Evolutionary conservation across 2,797 vertebrate species (phyloP), one percentile per base, ranked within the genome.

Genomic region (Glossophaga mutica): DNA sequence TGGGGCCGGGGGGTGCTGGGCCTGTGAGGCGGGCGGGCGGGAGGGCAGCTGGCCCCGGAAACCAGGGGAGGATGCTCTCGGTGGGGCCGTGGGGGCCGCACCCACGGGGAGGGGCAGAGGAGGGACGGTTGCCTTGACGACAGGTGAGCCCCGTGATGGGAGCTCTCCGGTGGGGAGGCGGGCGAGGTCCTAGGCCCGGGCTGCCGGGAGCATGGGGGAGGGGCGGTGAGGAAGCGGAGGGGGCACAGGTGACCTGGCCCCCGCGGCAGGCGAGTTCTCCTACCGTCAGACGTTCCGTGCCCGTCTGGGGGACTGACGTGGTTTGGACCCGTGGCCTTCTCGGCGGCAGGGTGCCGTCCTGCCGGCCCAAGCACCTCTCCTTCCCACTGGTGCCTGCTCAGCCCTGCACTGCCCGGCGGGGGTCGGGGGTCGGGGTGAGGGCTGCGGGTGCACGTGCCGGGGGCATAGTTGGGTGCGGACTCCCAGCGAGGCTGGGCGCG

Each of bases 251-350:
- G 3, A 2, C 39, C n/a, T 34, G 15, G 19, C 65, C 55, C 10
- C 10, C 2, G 0, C 2, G 52, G 29, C 39, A 5, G 1, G 6
- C 6, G 39, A 5, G 22, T 11, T 3, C 48, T 15, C 1, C n/a
- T 10, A 4, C 15, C 0, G 0, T 18, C 6, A 55, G 9, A 22
- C 52, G 1, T 1, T 8, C 22, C 22, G 3, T 9, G 0, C 32
- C 50, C 32, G 15, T 34, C 37, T 16, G 5, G 6, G 52, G 52
- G 67, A 3, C 42, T 0, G 42, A 4, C 4, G 39, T 52, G 34
- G 6, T 18, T 48, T 18, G 32, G 34, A 2, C 2, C 0, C 1
- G 9, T 8, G 57, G 22, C 9, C 16, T 5, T 79, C 83, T 15
- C 1, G 6, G n/a, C 14, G 0, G 18, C 15, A 11, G 59, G 15